phyloP scores from a whole-genome alignment of 2,888 invertebrate genomes.

The Rotaria magnacalcarata region DNA sequence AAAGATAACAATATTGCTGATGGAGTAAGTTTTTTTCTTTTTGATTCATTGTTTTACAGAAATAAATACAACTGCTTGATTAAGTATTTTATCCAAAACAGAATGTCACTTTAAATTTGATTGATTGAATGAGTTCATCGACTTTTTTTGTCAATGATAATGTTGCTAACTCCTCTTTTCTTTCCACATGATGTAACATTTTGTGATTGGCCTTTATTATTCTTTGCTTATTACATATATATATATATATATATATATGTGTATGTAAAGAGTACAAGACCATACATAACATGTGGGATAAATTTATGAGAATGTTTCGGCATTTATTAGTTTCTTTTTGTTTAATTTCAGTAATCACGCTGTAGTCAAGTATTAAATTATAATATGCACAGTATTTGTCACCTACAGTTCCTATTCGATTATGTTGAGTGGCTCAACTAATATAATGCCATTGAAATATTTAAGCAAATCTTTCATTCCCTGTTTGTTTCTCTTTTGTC shows the following conservation, averaged over 20 bases:
- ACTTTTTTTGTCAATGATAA: background rate
- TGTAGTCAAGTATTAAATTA: background rate
- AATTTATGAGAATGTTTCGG: background rate
- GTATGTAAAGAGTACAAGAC: no score
- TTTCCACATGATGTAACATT: background rate
- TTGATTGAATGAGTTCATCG: background rate
- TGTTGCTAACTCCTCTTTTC: background rate
- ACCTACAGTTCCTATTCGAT: background rate
- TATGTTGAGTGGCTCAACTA: background rate
- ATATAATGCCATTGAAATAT: background rate
- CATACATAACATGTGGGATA: background rate
- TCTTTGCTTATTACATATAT: background rate
- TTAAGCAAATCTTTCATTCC: background rate
- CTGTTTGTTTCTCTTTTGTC: background rate
- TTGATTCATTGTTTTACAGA: background rate
- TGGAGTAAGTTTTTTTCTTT: background rate
- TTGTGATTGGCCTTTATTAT: background rate
- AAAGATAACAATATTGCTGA: background rate
- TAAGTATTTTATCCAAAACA: background rate
- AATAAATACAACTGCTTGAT: background rate
- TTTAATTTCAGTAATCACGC: background rate
- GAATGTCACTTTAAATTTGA: background rate
- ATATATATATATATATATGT: background rate
- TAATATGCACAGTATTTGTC: background rate
- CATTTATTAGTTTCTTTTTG: background rate